These are phyloP conservation scores for Marronus borbonicus DNA, from an alignment of 2,888 invertebrate genomes.

Conservation along the genomic window DNA sequence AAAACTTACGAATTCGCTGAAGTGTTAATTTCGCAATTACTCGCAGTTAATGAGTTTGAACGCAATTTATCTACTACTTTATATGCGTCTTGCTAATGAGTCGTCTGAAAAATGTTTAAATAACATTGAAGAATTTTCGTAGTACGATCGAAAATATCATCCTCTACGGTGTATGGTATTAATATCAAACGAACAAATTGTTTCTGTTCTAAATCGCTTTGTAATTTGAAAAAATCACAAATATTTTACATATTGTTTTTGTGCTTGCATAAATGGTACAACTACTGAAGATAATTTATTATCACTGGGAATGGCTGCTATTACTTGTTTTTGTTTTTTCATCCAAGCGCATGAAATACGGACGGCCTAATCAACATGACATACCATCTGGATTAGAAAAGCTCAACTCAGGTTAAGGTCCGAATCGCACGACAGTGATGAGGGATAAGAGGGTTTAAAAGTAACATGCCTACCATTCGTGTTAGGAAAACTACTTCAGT, in stretches of 20 bases:
- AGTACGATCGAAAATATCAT: no score
- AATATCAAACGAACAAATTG: no score
- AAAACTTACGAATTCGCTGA: constrained; percentile 6
- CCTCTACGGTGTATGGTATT: no score
- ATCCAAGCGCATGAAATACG: not conserved
- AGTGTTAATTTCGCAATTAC: constrained; percentile 18
- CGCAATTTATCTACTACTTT: not conserved
- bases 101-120: not conserved
- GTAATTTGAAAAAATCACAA: no score
- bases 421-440: constrained; percentile 1
- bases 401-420: not conserved
- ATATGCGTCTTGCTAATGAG: not conserved
- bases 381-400: constrained; percentile 9
- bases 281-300: not conserved
- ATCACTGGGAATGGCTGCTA: not conserved
- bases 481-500: constrained; percentile 18
- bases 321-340: not conserved
- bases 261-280: no score
- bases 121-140: no score
- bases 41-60: not conserved
- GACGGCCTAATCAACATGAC: constrained; percentile 3
- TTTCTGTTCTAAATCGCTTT: no score
- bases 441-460: constrained; percentile 34
- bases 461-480: constrained; percentile 17
- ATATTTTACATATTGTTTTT: no score